Evolutionary conservation across 2,888 invertebrate species (phyloP), one percentile per base, ranked within the genome.

Genomic region (Graphium colonna): DNA sequence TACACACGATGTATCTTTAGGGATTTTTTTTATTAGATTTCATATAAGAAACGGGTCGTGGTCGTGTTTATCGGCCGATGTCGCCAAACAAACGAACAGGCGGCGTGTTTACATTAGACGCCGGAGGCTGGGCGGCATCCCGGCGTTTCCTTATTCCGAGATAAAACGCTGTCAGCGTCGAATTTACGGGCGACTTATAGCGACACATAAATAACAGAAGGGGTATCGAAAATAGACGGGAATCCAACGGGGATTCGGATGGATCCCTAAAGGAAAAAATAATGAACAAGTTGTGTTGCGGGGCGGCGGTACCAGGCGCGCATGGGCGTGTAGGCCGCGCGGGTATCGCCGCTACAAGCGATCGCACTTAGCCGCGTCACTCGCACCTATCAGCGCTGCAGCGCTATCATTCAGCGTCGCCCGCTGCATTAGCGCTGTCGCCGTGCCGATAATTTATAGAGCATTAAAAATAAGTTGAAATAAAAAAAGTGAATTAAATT

Each of bases 341-440:
- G 68, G 73, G 75, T 88, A 88, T 88, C 88, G 69, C 73, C 64
- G 70, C 64, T 81, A 87, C 88, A 88, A 85, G 88, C 83, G 86
- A 87, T 87, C 82, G 87, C 87, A 87, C 87, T 88, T 83, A 86
- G 69, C 77, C 77, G 73, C 79, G 79, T 82, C 84, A 79, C 76
- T 74, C 69, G 73, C 83, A 80, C 80, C 82, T 84, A 85, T 84
- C 85, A 48, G 43, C 73, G 77, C 71, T 76, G 80, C 78, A 71
- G 74, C 79, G 76, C 81, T 86, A 87, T 87, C 87, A 82, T 77
- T 83, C 86, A 84, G 81, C 81, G 82, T 81, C 84, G 82, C 73
- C 72, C 77, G 80, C 74, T 79, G 85, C 87, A 87, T 87, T 87
- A 86, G 84, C 77, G 69, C 72, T 77, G 82, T 84, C 82, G 82